These are phyloP conservation scores for Ctenoplectra terminalis DNA, from an alignment of 1,140 invertebrate genomes.

Conservation along the genomic window DNA sequence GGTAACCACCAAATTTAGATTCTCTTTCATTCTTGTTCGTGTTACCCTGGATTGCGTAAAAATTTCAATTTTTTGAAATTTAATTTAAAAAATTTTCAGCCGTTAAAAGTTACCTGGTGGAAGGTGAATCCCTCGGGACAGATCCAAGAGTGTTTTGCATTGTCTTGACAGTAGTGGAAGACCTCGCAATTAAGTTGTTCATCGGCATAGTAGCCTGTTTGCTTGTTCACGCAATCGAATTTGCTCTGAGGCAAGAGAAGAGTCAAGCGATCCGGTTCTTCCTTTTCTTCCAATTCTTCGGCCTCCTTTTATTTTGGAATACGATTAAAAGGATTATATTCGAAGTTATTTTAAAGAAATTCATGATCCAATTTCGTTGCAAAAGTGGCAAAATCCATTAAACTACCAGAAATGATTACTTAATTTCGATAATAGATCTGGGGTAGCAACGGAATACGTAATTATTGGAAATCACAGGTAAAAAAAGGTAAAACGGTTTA, in stretches of 20 bases:
- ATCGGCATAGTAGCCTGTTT: conserved; percentile 96
- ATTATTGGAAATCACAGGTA: not conserved
- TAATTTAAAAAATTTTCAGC: too few species aligned
- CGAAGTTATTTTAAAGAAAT: too few species aligned
- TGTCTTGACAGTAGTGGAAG: conserved; percentile 97
- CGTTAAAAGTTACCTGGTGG: conserved; percentile 88
- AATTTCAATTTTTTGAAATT: too few species aligned
- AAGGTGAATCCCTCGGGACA: conserved; percentile 96
- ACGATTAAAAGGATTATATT: not conserved
- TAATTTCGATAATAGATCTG: not conserved
- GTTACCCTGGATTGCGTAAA: too few species aligned
- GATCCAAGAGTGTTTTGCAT: conserved; percentile 95
- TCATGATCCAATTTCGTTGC: too few species aligned
- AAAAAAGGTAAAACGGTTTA: conserved; percentile 13
- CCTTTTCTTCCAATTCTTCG: conserved; percentile 88
- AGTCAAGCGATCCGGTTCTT: conserved; percentile 92
- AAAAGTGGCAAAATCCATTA: too few species aligned
- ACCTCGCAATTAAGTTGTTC: conserved; percentile 94
- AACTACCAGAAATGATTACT: conserved; percentile 9
- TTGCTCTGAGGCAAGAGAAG: conserved; percentile 91
- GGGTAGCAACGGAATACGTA: not conserved
- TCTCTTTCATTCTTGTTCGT: too few species aligned
- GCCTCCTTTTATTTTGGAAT: conserved; percentile 73
- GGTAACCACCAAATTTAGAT: too few species aligned
- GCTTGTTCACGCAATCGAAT: conserved; percentile 90